phyloP scores from a whole-genome alignment of 2,888 invertebrate genomes.

The Pherbina coryleti region DNA sequence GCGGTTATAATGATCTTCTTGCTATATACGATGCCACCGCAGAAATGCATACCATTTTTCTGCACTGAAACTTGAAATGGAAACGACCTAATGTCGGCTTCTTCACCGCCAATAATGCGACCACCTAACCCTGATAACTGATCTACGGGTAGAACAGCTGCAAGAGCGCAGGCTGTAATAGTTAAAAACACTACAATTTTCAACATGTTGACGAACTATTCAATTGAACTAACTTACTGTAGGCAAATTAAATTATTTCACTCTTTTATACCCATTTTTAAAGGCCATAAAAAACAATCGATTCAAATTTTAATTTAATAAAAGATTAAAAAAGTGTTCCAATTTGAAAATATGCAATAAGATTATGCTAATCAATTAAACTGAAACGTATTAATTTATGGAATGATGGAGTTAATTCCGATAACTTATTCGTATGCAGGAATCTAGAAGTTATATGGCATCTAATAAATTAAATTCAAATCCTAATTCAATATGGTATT shows the following conservation, averaged over 20 bases:
- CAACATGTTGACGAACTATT: conserved; percentile 42
- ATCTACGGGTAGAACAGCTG: conserved; percentile 40
- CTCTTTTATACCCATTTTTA: not conserved
- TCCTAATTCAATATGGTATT: too few relatives aligned
- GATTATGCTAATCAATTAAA: too few relatives aligned
- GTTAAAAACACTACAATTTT: conserved; percentile 21
- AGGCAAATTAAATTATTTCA: not conserved
- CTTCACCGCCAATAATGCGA: conserved; percentile 61
- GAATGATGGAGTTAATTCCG: too few relatives aligned
- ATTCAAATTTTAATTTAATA: too few relatives aligned
- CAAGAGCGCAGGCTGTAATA: conserved; percentile 26
- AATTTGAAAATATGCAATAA: too few relatives aligned
- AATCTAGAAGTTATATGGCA: too few relatives aligned
- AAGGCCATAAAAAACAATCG: not conserved
- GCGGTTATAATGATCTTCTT: conserved; percentile 72
- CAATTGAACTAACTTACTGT: not conserved
- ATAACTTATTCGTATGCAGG: too few relatives aligned
- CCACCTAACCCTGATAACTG: conserved; percentile 57
- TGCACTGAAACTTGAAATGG: conserved; percentile 61
- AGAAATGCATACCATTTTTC: conserved; percentile 70
- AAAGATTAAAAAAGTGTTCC: too few relatives aligned
- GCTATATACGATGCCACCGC: conserved; percentile 72
- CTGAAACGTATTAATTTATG: too few relatives aligned
- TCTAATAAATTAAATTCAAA: too few relatives aligned
- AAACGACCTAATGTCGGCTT: conserved; percentile 54